Percentiles rank a stretch among this genome's conserved stretches.
Conservation (phyloP, 1,140 invertebrate species). For the Lepidurus apus region DNA sequence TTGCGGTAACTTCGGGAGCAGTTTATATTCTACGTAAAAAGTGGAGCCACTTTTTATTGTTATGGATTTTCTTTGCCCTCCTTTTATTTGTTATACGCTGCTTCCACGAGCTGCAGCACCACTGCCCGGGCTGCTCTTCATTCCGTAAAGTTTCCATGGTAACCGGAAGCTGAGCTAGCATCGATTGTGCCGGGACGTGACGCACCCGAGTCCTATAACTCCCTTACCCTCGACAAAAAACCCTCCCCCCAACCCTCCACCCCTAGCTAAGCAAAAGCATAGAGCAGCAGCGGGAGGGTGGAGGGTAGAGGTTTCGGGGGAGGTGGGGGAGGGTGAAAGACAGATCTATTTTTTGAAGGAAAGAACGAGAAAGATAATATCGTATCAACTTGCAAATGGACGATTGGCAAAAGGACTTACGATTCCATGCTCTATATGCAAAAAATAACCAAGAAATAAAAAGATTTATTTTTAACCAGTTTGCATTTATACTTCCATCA, state of each 20-base stretch:
- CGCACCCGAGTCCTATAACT: not conserved
- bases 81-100: not conserved
- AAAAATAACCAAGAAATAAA: too few species aligned
- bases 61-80: not conserved
- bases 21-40: not conserved
- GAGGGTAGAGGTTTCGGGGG: not conserved
- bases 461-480: too few species aligned
- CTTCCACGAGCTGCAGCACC: not conserved
- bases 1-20: not conserved
- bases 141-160: not conserved
- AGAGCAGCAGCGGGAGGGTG: not conserved
- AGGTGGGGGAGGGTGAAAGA: too few species aligned
- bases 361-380: too few species aligned
- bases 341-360: too few species aligned
- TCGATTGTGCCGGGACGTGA: not conserved
- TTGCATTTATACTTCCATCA: too few species aligned
- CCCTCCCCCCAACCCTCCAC: not conserved
- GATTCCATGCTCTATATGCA: too few species aligned
- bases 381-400: too few species aligned
- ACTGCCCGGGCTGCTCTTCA: constrained; percentile 15
- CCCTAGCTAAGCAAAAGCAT: not conserved
- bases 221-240: not conserved
- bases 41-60: constrained; percentile 5
- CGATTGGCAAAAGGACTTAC: too few species aligned
- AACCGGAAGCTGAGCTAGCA: constrained; percentile 14